Conservation (phyloP, 2,113 vertebrate species). For the Elachura formosa region DNA sequence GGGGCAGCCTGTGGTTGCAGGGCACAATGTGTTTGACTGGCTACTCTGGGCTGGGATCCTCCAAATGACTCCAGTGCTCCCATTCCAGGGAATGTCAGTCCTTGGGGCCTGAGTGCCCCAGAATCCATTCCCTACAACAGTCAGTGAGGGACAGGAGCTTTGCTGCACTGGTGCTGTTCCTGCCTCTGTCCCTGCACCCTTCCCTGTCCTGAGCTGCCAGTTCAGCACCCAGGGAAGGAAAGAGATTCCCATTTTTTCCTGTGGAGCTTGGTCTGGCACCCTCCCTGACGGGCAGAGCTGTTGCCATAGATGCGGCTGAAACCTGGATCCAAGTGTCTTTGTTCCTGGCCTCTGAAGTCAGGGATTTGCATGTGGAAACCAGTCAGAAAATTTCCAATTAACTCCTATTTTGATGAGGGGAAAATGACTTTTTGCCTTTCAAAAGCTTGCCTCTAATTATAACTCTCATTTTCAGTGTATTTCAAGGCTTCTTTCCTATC, state of each 20-base stretch:
- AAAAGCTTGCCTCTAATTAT: background rate
- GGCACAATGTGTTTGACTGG: background rate
- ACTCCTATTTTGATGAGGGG: background rate
- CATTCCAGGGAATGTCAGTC: background rate
- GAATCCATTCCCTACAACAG: fast-evolving
- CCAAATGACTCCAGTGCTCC: fast-evolving
- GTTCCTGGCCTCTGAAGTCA: background rate
- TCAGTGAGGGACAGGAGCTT: background rate
- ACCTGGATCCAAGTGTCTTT: background rate
- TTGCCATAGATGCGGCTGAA: background rate
- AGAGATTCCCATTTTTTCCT: background rate
- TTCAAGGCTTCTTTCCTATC: background rate
- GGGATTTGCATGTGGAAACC: background rate
- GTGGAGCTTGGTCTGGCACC: background rate
- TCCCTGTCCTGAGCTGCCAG: background rate
- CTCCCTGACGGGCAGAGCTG: background rate
- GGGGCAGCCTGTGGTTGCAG: background rate
- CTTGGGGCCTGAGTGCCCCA: background rate
- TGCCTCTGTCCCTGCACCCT: background rate
- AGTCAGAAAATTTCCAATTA: background rate
- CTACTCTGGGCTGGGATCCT: background rate
- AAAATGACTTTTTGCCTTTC: background rate
- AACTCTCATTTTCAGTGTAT: background rate
- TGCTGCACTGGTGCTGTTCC: fast-evolving
- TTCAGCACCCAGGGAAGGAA: background rate